These are phyloP conservation scores for Drosophila subobscura DNA, from an alignment of 1,140 invertebrate species.

Conservation along the genomic window DNA sequence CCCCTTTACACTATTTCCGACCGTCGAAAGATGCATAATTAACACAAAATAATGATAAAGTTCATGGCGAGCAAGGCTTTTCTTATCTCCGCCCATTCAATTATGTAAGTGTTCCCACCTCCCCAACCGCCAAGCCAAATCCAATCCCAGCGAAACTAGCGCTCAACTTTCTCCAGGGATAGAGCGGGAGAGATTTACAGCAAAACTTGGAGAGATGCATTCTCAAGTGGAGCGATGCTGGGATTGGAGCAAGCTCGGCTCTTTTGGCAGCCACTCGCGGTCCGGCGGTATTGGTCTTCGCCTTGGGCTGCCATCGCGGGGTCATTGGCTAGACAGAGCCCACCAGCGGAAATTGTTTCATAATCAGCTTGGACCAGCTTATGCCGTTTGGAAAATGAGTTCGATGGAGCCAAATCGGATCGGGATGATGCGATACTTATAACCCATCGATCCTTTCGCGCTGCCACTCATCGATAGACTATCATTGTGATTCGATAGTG, in stretches of 20 bases:
- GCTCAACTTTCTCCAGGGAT: slow-evolving; percentile 98
- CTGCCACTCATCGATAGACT: no score
- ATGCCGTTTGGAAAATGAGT: slow-evolving; percentile 10
- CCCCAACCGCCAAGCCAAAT: neutral
- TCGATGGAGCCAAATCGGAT: no score
- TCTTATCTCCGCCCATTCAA: slow-evolving; percentile 59
- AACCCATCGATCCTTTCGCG: no score
- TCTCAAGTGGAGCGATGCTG: slow-evolving; percentile 95
- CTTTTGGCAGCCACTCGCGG: slow-evolving; percentile 27
- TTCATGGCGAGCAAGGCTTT: slow-evolving; percentile 63
- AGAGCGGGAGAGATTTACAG: slow-evolving; percentile 87
- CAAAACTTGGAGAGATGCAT: slow-evolving; percentile 98
- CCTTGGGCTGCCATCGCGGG: neutral
- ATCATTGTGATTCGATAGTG: no score
- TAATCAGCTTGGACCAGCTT: slow-evolving; percentile 62
- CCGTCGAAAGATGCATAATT: slow-evolving; percentile 75
- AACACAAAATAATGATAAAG: slow-evolving; percentile 81
- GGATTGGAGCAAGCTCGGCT: slow-evolving; percentile 44
- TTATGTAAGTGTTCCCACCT: slow-evolving; percentile 41
- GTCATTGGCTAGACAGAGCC: neutral
- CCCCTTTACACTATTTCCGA: slow-evolving; percentile 5
- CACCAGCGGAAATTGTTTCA: slow-evolving; percentile 59
- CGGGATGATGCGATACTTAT: no score
- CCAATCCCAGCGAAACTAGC: slow-evolving; percentile 87
- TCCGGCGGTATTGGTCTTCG: slow-evolving; percentile 3